phyloP scores from a whole-genome alignment of 1,140 invertebrate genomes.

The Drusus annulatus region DNA sequence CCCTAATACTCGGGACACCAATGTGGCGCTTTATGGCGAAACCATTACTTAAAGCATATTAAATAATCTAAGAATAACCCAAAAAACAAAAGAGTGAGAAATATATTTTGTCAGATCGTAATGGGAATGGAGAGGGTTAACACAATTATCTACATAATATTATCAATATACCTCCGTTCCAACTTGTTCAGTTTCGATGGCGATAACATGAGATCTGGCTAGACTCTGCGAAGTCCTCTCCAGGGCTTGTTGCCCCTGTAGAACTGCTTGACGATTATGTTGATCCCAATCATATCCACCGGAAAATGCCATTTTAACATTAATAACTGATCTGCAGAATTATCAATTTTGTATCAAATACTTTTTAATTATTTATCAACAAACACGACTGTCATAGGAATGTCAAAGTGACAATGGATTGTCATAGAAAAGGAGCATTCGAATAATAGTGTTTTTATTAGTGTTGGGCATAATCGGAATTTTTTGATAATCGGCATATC shows the following conservation, averaged over 20 bases:
- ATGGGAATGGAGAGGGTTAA: too few species aligned
- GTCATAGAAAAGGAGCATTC: background rate
- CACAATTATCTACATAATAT: too few species aligned
- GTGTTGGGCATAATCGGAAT: too few species aligned
- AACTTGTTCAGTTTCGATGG: constrained; percentile 85
- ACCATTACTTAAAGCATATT: too few species aligned
- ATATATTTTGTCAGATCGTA: too few species aligned
- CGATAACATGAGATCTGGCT: constrained; percentile 77
- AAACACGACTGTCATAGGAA: background rate
- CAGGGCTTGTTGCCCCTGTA: constrained; percentile 74
- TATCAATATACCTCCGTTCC: constrained; percentile 75
- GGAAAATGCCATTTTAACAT: constrained; percentile 46
- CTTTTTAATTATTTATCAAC: constrained; percentile 4
- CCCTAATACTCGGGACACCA: too few species aligned
- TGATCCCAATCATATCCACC: constrained; percentile 67
- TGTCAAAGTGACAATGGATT: constrained; percentile 10
- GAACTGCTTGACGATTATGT: constrained; percentile 70
- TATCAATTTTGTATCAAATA: background rate
- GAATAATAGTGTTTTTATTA: too few species aligned
- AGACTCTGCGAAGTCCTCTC: constrained; percentile 78
- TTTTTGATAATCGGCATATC: too few species aligned
- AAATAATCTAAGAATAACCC: too few species aligned
- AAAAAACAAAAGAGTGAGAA: too few species aligned
- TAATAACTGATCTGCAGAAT: background rate
- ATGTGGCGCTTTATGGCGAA: too few species aligned